Evolutionary conservation across 2,113 vertebrate genomes (phyloP).

Genomic region (Grammomys surdaster): DNA sequence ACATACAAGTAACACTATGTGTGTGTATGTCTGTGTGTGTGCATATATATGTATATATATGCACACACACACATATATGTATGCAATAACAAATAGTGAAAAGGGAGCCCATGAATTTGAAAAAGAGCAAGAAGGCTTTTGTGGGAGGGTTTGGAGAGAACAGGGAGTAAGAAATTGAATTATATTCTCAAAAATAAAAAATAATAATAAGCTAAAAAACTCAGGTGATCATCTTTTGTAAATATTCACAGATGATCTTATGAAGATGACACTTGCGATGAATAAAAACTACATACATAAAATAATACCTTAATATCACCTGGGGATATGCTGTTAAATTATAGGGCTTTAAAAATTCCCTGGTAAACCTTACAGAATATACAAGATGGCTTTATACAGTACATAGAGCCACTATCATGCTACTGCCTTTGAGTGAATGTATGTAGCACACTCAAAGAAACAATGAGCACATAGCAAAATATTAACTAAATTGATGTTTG

Average conservation of each 20-base stretch:
- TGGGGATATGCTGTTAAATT: not conserved
- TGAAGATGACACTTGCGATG: not conserved
- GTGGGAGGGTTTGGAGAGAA: not conserved
- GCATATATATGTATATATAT: fast-evolving
- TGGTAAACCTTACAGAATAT: not conserved
- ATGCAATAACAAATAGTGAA: not conserved
- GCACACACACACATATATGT: not conserved
- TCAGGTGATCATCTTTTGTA: not conserved
- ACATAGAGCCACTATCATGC: too few species aligned
- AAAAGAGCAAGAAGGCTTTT: not conserved
- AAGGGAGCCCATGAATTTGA: not conserved
- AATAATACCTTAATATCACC: not conserved
- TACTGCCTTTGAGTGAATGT: not conserved
- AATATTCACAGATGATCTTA: not conserved
- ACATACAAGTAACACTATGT: not conserved
- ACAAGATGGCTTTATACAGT: not conserved
- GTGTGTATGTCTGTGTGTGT: not conserved
- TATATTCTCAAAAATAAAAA: not conserved
- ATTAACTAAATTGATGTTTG: not conserved
- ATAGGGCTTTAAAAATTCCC: not conserved
- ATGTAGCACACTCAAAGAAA: not conserved
- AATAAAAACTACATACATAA: not conserved
- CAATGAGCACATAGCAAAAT: not conserved
- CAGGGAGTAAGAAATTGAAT: not conserved
- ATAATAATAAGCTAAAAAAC: not conserved